These are phyloP conservation scores for Oxycera nigricornis DNA, from an alignment of 2,888 invertebrate species.

Conservation along the genomic window DNA sequence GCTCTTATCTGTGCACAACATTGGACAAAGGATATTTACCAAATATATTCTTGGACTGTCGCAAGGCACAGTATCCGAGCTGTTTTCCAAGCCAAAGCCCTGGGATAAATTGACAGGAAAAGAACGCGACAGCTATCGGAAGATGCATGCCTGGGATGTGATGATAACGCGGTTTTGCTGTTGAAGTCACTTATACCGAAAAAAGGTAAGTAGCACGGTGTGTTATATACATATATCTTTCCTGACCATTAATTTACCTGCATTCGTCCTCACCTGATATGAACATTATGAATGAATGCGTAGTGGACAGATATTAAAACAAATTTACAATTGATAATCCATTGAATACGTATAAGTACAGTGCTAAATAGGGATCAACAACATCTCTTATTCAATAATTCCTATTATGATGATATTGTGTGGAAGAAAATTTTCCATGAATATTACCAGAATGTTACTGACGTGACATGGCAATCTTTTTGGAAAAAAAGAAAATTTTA, in stretches of 20 bases:
- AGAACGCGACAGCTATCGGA: slow-evolving; percentile 97
- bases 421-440: too few relatives aligned
- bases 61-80: slow-evolving; percentile 97
- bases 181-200: slow-evolving; percentile 97
- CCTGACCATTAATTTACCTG: too few relatives aligned
- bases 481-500: slow-evolving; percentile 7
- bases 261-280: too few relatives aligned
- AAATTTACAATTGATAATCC: slow-evolving; percentile 26
- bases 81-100: slow-evolving; percentile 97
- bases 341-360: background rate
- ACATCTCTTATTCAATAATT: slow-evolving; percentile 2
- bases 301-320: background rate
- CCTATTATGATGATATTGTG: background rate
- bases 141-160: slow-evolving; percentile 99
- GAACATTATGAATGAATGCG: too few relatives aligned
- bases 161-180: slow-evolving; percentile 95
- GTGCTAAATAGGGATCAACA: background rate
- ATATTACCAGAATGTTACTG: too few relatives aligned
- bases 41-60: slow-evolving; percentile 96
- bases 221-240: slow-evolving; percentile 45
- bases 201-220: slow-evolving; percentile 96
- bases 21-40: slow-evolving; percentile 97
- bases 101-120: slow-evolving; percentile 99
- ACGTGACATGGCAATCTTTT: slow-evolving; percentile 1
- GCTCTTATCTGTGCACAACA: slow-evolving; percentile 94